Evolutionary conservation across 2,797 vertebrate species (phyloP).

Genomic region (Corythornis leucogaster): DNA sequence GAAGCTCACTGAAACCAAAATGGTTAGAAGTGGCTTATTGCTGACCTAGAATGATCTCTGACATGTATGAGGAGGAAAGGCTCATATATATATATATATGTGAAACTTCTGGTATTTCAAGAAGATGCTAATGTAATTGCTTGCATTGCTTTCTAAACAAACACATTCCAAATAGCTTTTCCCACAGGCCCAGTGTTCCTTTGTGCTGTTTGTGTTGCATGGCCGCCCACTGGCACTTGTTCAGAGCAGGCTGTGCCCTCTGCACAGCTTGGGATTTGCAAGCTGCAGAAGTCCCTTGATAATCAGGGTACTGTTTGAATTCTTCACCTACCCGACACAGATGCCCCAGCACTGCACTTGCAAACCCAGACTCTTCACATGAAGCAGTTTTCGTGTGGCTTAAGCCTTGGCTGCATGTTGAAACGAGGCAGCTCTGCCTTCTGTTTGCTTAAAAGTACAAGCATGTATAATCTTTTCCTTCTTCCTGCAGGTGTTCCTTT

Average conservation of each 20-base stretch:
- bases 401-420: conserved; percentile 9
- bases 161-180: conserved; percentile 27
- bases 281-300: not conserved
- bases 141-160: conserved; percentile 39
- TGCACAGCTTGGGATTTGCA: not conserved
- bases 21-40: not conserved
- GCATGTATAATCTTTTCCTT: conserved; percentile 41
- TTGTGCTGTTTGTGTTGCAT: conserved; percentile 19
- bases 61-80: not conserved
- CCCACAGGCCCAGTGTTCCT: conserved; percentile 34
- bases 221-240: not conserved
- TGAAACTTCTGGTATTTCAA: conserved; percentile 56
- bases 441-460: not conserved
- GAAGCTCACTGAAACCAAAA: not conserved
- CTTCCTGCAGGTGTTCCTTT: conserved; percentile 87
- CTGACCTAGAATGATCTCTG: conserved; percentile 21
- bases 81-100: not conserved
- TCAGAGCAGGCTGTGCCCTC: conserved; percentile 4
- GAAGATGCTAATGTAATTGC: conserved; percentile 42
- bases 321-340: not conserved
- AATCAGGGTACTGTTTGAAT: not conserved
- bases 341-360: not conserved
- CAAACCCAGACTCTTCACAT: not conserved
- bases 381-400: not conserved
- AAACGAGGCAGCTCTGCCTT: conserved; percentile 16